A percentile compares a stretch with the other conserved stretches of the same genome.
Evolutionary conservation across 2,888 invertebrate species (phyloP).

Genomic region (Ormyrus nitidulus): DNA sequence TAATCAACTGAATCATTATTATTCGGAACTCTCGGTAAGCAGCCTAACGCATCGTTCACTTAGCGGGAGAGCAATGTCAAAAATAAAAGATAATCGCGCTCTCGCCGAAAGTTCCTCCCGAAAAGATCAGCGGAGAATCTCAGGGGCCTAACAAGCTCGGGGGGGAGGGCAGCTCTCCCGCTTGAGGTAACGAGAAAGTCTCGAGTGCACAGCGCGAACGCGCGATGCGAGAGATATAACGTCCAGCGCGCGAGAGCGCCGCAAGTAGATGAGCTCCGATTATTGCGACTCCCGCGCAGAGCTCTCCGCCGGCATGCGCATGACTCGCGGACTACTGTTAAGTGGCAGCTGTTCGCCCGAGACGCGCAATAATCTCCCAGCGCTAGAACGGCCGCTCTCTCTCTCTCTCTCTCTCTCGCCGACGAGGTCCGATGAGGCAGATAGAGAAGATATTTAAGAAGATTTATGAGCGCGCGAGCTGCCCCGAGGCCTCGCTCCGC

Average conservation of each 20-base stretch:
- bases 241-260: neutral
- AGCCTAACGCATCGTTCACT: too few relatives aligned
- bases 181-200: constrained; percentile 35
- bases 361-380: constrained; percentile 31
- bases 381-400: constrained; percentile 18
- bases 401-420: constrained; percentile 9
- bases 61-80: too few relatives aligned
- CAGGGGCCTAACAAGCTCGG: too few relatives aligned
- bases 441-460: constrained; percentile 69
- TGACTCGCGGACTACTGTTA: constrained; percentile 67
- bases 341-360: constrained; percentile 63
- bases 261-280: constrained; percentile 70
- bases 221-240: constrained; percentile 8
- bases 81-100: too few relatives aligned
- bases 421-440: constrained; percentile 63
- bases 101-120: too few relatives aligned
- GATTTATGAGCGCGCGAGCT: constrained; percentile 67
- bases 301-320: constrained; percentile 52
- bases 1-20: too few relatives aligned
- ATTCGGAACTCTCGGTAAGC: too few relatives aligned
- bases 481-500: constrained; percentile 23
- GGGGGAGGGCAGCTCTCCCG: too few relatives aligned
- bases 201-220: constrained; percentile 4
- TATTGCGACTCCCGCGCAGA: constrained; percentile 56
- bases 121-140: too few relatives aligned